Conservation (phyloP, 2,888 invertebrate species). For the Heliconius cydno region DNA sequence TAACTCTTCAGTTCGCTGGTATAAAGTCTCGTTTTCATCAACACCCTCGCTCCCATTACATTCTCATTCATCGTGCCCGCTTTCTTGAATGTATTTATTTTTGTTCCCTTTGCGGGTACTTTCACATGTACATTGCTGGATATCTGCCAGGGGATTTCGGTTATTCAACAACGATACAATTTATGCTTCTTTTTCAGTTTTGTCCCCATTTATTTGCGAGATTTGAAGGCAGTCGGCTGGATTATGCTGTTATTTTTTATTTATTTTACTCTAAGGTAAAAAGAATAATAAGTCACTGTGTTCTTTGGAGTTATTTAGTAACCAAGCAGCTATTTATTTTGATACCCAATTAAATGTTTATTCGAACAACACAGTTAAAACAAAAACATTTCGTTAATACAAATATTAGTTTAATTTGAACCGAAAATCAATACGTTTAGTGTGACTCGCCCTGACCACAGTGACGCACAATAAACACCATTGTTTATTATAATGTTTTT, state of each 20-base stretch:
- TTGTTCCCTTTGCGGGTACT: slow-evolving; percentile 70
- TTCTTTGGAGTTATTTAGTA: background rate
- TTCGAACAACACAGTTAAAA: background rate
- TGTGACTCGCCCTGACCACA: background rate
- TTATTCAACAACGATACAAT: slow-evolving; percentile 58
- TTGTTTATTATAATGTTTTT: slow-evolving; percentile 8
- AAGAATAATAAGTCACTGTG: background rate
- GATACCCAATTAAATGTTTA: background rate
- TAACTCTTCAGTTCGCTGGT: slow-evolving; percentile 17
- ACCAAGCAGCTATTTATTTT: too few relatives aligned
- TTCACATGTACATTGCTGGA: slow-evolving; percentile 68
- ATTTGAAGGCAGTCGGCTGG: background rate
- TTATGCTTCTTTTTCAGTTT: slow-evolving; percentile 37
- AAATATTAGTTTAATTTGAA: background rate
- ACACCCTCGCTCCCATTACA: slow-evolving; percentile 56
- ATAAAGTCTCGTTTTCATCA: slow-evolving; percentile 31
- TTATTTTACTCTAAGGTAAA: background rate
- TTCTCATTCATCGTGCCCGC: slow-evolving; percentile 65
- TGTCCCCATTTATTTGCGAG: slow-evolving; percentile 21
- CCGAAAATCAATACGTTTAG: background rate
- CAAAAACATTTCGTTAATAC: background rate
- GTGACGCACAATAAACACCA: background rate
- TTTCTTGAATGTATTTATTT: slow-evolving; percentile 79
- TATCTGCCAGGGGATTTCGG: slow-evolving; percentile 69
- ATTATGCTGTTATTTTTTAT: background rate